These are phyloP conservation scores for Eulemur coronatus DNA, from an alignment of 2,797 vertebrate species.

Conservation along the genomic window DNA sequence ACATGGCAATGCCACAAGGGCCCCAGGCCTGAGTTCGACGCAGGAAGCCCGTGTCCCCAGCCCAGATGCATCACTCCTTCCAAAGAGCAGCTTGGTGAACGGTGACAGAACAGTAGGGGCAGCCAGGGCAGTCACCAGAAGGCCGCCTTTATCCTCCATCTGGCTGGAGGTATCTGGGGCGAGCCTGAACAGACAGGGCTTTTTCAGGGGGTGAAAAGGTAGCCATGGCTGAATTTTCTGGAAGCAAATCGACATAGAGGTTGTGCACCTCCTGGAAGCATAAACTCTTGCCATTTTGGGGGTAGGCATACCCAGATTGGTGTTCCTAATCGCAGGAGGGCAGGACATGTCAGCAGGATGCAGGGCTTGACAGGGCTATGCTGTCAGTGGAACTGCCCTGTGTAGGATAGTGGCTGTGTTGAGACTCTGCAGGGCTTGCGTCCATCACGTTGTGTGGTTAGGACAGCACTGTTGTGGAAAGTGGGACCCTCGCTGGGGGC, in stretches of 20 bases:
- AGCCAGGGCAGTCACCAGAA: background rate
- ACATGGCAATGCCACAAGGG: background rate
- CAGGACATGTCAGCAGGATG: background rate
- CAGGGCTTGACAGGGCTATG: background rate
- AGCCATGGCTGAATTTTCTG: background rate
- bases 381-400: background rate
- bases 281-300: background rate
- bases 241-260: background rate
- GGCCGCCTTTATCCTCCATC: background rate
- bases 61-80: background rate
- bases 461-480: background rate
- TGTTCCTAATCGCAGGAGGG: background rate
- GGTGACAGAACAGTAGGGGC: background rate
- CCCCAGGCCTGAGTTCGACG: background rate
- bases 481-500: background rate
- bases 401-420: background rate
- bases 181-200: background rate
- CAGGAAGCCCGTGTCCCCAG: background rate
- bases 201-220: background rate
- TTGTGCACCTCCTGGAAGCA: background rate
- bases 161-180: background rate
- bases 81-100: slow-evolving; percentile 6
- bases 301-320: background rate
- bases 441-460: too few species aligned
- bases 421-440: background rate